These are phyloP conservation scores for Acridotheres tristis DNA, from an alignment of 2,797 vertebrate species.

Conservation along the genomic window DNA sequence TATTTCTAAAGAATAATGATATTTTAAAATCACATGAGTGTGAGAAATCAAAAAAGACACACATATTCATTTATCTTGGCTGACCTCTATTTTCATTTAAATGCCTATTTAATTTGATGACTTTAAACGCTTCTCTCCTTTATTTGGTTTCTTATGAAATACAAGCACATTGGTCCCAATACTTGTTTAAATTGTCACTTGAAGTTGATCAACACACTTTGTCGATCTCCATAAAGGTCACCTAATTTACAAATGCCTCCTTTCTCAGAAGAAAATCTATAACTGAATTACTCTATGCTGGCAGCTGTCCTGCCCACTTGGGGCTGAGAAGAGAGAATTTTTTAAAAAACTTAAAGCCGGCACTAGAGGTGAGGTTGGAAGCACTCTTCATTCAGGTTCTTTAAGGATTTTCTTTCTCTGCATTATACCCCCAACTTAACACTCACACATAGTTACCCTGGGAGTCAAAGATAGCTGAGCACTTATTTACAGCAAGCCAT, in stretches of 20 bases:
- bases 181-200: slow-evolving; percentile 49
- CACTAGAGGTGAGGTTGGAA: background rate
- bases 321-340: background rate
- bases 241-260: slow-evolving; percentile 55
- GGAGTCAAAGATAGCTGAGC: background rate
- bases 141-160: slow-evolving; percentile 50
- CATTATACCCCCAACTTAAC: background rate
- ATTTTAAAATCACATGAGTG: slow-evolving; percentile 36
- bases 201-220: slow-evolving; percentile 72
- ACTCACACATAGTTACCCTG: background rate
- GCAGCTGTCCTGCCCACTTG: slow-evolving; percentile 48
- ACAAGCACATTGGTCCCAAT: slow-evolving; percentile 43
- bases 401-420: slow-evolving; percentile 15
- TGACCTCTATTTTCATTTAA: slow-evolving; percentile 67
- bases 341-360: background rate
- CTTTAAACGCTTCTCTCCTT: slow-evolving; percentile 32
- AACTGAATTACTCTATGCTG: slow-evolving; percentile 61
- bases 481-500: slow-evolving; percentile 32
- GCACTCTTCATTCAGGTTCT: background rate
- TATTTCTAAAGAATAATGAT: slow-evolving; percentile 22
- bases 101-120: slow-evolving; percentile 7
- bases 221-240: slow-evolving; percentile 72
- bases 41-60: slow-evolving; percentile 43
- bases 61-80: slow-evolving; percentile 54
- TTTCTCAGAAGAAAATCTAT: slow-evolving; percentile 59